phyloP scores from a whole-genome alignment of 2,797 vertebrate genomes.

The Hippopotamyrus pictus region DNA sequence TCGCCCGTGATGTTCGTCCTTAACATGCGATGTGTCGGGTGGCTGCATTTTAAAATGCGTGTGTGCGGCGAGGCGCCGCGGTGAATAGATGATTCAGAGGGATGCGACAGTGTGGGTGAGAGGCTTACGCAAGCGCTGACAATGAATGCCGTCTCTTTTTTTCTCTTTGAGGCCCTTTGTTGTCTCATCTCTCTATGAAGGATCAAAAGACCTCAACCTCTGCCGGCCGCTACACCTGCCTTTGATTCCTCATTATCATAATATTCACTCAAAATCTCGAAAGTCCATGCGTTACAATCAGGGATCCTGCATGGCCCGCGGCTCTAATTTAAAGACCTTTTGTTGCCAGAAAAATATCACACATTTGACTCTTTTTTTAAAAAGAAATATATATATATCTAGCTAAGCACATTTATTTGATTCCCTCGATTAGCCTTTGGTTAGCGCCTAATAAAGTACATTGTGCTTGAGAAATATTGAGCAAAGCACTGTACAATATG shows the following conservation, averaged over 20 bases:
- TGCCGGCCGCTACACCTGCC: not conserved
- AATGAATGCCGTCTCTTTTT: not conserved
- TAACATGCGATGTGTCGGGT: not conserved
- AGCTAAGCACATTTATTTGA: not conserved
- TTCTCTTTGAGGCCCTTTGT: not conserved
- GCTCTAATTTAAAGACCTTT: not conserved
- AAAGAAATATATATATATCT: not conserved
- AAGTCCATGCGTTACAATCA: not conserved
- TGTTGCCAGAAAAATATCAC: not conserved
- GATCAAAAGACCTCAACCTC: not conserved
- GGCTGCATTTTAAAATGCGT: not conserved
- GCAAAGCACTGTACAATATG: not conserved
- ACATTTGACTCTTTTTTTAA: not conserved
- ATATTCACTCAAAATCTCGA: not conserved
- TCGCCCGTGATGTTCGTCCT: not conserved
- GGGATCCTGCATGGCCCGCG: not conserved
- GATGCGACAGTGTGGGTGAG: not conserved
- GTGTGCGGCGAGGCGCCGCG: not conserved
- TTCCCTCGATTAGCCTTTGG: not conserved
- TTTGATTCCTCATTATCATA: not conserved
- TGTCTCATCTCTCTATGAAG: not conserved
- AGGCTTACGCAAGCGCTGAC: not conserved
- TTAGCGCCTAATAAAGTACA: not conserved
- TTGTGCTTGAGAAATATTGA: not conserved
- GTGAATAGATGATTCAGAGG: conserved; percentile 6